Evolutionary conservation across 2,888 invertebrate genomes (phyloP).

Genomic region (Lasioglossum zephyrum): DNA sequence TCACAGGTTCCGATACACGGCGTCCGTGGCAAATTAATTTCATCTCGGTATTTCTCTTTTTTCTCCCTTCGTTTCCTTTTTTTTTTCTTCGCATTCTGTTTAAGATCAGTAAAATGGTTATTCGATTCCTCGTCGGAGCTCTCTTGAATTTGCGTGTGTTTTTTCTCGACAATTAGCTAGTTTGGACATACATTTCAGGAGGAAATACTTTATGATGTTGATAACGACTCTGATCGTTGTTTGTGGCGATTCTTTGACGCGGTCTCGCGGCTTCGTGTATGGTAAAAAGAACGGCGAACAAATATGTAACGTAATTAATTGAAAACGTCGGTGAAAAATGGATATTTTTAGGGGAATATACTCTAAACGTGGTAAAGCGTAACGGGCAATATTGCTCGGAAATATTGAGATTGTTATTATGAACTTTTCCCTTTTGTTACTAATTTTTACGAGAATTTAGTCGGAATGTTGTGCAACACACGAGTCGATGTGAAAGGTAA

Average conservation of each 20-base stretch:
- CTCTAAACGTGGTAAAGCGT: background rate
- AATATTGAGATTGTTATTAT: background rate
- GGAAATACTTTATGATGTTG: background rate
- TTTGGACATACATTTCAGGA: background rate
- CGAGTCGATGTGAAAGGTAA: background rate
- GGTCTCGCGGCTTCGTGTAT: background rate
- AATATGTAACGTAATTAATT: background rate
- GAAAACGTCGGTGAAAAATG: background rate
- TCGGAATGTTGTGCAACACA: background rate
- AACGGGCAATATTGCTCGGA: background rate
- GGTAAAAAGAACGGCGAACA: background rate
- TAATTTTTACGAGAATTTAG: background rate
- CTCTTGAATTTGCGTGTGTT: background rate
- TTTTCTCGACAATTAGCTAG: background rate
- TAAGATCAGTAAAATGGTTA: background rate
- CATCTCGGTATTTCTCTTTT: constrained; percentile 10
- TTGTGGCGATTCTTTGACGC: background rate
- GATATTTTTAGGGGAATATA: background rate
- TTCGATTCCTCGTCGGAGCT: background rate
- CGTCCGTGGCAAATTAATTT: constrained; percentile 28
- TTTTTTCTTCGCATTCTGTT: background rate
- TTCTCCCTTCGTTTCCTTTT: background rate
- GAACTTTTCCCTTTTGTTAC: background rate
- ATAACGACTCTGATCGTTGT: background rate
- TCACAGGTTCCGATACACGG: constrained; percentile 17